Conservation (phyloP, 2,113 vertebrate species). For the Gobio gobio region DNA sequence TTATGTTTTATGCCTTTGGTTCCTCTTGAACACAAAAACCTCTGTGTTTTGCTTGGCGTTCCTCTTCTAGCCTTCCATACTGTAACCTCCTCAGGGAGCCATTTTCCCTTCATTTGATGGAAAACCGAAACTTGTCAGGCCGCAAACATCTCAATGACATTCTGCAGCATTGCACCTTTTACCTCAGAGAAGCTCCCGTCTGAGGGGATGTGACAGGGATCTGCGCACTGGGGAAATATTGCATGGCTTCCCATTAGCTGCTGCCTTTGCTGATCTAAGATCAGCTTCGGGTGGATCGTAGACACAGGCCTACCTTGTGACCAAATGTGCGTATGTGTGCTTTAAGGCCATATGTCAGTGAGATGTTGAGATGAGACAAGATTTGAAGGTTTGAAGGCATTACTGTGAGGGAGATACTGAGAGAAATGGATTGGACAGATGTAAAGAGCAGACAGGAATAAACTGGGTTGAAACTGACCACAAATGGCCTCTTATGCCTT, state of each 20-base stretch:
- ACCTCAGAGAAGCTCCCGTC: constrained; percentile 62
- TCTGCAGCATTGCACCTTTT: constrained; percentile 63
- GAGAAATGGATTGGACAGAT: not conserved
- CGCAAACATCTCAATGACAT: constrained; percentile 70
- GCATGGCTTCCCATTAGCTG: not conserved
- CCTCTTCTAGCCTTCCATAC: constrained; percentile 61
- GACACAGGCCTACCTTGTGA: constrained; percentile 74
- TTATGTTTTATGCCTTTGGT: not conserved
- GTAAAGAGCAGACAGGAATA: constrained; percentile 14
- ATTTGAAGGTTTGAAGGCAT: not conserved
- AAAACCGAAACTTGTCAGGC: constrained; percentile 68
- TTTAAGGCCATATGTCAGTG: constrained; percentile 75
- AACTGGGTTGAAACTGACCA: constrained; percentile 44
- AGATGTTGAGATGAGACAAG: not conserved
- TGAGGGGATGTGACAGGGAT: constrained; percentile 60
- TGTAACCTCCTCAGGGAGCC: constrained; percentile 74
- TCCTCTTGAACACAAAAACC: not conserved
- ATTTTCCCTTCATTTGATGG: constrained; percentile 70
- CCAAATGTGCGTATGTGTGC: constrained; percentile 66
- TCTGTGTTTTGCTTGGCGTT: constrained; percentile 75
- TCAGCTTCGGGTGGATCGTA: constrained; percentile 51
- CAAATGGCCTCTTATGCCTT: constrained; percentile 15
- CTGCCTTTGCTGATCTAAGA: constrained; percentile 9
- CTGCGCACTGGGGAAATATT: constrained; percentile 14
- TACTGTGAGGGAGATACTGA: not conserved